phyloP scores from a whole-genome alignment of 2,888 invertebrate genomes.

The Tetrapedia diversipes region DNA sequence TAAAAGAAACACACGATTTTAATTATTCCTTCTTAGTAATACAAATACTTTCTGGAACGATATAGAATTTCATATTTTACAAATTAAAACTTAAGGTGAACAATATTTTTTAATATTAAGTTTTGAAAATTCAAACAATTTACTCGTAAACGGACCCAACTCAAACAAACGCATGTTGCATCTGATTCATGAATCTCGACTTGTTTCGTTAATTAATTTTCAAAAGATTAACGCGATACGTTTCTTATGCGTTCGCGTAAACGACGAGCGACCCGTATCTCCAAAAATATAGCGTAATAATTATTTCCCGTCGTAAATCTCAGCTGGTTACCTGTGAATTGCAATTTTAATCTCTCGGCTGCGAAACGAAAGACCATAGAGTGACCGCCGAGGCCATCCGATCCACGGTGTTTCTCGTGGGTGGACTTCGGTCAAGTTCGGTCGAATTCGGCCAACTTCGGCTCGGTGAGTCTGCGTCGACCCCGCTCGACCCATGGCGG shows the following conservation, averaged over 20 bases:
- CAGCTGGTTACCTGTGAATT: constrained; percentile 20
- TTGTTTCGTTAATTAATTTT: background rate
- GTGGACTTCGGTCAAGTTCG: constrained; percentile 71
- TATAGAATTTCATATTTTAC: too few relatives aligned
- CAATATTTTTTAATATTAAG: too few relatives aligned
- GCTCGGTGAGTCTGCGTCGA: constrained; percentile 74
- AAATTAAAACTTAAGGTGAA: too few relatives aligned
- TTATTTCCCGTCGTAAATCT: constrained; percentile 31
- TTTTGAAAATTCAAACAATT: too few relatives aligned
- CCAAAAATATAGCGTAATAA: constrained; percentile 8
- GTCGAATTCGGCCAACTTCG: constrained; percentile 66
- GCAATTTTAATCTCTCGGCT: constrained; percentile 42
- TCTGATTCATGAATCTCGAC: background rate
- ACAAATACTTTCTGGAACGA: too few relatives aligned
- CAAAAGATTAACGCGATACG: background rate
- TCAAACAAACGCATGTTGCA: constrained; percentile 42
- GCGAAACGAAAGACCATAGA: constrained; percentile 25
- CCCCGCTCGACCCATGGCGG: constrained; percentile 78
- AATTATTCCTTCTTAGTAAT: too few relatives aligned
- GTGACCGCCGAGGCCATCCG: constrained; percentile 44
- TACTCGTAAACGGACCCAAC: too few relatives aligned
- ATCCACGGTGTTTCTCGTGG: constrained; percentile 62
- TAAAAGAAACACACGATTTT: too few relatives aligned
- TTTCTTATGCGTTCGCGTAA: background rate
- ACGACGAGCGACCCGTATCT: background rate